Base-by-base conservation (phyloP, 2,888 invertebrate genomes). In the Neria commutata region DNA sequence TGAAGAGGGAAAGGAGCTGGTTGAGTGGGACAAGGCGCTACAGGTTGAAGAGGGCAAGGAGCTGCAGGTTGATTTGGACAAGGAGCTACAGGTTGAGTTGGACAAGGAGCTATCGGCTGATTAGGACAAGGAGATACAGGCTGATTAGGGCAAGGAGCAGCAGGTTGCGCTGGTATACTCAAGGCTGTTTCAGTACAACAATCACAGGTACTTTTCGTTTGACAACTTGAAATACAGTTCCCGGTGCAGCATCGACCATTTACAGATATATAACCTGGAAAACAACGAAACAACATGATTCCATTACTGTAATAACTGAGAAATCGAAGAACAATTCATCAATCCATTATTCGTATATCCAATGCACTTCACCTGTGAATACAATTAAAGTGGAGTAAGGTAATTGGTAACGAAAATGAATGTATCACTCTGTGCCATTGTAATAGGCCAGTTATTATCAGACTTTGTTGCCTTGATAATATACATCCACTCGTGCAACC, bases 251-350 rank as follows among this genome's bases (percentile, higher is more conserved):
- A 54, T 37, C 57, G 21, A 3, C 40, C 49, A 24, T 45, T 54
- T 4, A 56, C 29, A 42, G 21, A 62, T 6, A 55, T 10, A 40
- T 62, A 48, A 25, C 60, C 68, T 68, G 16, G 0, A 23, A 47
- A 11, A 60, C 16, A 21, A 42, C n/a, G 14, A 34, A n/a, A 26
- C 25, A 34, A 19, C 16, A 24, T 8, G 2, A 34, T 50, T 50
- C 1, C 11, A 17, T 16, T 23, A n/a, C n/a, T n/a, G 29, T 8
- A 29, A 29, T 8, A 6, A 29, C 29, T 29, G 6, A 29, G 29
- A 29, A n/a, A n/a, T n/a, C n/a, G n/a, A n/a, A n/a, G n/a, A n/a
- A n/a, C n/a, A n/a, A n/a, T n/a, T n/a, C n/a, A n/a, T n/a, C n/a
- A n/a, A n/a, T n/a, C n/a, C n/a, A n/a, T n/a, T n/a, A n/a, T n/a